phyloP scores from a whole-genome alignment of 2,888 invertebrate species.

The Andrena bucephala region DNA sequence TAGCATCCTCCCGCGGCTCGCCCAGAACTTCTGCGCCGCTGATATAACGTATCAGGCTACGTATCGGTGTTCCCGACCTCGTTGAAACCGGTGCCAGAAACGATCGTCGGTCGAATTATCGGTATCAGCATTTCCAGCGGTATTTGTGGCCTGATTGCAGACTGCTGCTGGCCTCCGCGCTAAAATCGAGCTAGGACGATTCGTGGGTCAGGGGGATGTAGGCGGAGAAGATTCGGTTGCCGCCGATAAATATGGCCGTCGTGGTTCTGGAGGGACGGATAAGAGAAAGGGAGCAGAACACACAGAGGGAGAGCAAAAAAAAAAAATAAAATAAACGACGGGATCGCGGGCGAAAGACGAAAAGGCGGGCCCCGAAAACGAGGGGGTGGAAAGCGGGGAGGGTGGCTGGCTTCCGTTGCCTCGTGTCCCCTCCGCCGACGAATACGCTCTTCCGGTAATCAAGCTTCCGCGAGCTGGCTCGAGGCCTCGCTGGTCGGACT shows the following conservation, averaged over 20 bases:
- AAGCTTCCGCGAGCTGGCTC: slow-evolving; percentile 67
- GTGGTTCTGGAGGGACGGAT: slow-evolving; percentile 9
- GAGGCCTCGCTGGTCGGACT: slow-evolving; percentile 74
- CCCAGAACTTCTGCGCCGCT: slow-evolving; percentile 35
- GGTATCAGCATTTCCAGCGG: slow-evolving; percentile 65
- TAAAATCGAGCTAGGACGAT: slow-evolving; percentile 37
- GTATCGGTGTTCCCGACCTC: slow-evolving; percentile 50
- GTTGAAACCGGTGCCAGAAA: slow-evolving; percentile 66
- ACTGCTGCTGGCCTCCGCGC: slow-evolving; percentile 19
- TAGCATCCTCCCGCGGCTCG: background rate
- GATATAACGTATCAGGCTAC: slow-evolving; percentile 50
- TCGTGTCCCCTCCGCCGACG: slow-evolving; percentile 44
- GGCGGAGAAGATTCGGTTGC: slow-evolving; percentile 1
- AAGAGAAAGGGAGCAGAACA: background rate
- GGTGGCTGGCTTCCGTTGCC: slow-evolving; percentile 50
- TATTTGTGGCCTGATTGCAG: slow-evolving; percentile 70
- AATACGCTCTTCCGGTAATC: slow-evolving; percentile 73
- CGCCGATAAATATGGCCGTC: slow-evolving; percentile 50
- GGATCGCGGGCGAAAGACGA: background rate
- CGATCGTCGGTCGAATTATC: slow-evolving; percentile 71
- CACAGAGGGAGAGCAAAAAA: background rate
- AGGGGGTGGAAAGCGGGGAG: background rate
- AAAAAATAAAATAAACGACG: background rate
- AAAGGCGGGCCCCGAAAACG: slow-evolving; percentile 1
- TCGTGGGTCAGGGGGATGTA: slow-evolving; percentile 29